Percentiles rank a stretch among this genome's conserved stretches.
Evolutionary conservation across 2,797 vertebrate species (phyloP).

Genomic region (Protosalanx chinensis): DNA sequence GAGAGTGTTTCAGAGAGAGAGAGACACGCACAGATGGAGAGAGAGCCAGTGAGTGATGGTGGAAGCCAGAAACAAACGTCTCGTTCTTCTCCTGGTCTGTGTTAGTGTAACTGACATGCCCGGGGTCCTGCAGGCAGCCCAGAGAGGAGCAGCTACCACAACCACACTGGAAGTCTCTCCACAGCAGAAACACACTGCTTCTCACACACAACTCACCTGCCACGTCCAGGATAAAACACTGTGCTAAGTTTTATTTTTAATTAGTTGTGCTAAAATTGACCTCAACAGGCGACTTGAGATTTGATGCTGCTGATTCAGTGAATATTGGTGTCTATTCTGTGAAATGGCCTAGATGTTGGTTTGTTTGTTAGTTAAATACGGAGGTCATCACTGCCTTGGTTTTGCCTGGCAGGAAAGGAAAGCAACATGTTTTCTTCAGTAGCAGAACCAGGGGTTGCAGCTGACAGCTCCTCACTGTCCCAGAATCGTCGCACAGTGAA

Average conservation of each 20-base stretch:
- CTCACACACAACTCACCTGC: no score
- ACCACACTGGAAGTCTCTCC: no score
- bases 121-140: not conserved
- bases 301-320: conserved; percentile 26
- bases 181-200: no score
- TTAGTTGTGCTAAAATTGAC: no score
- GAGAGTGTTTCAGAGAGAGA: not conserved
- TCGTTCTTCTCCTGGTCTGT: not conserved
- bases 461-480: no score
- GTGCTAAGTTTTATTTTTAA: no score
- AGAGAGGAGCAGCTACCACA: not conserved
- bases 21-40: no score
- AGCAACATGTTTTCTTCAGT: not conserved
- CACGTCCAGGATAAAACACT: no score
- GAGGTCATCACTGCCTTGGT: not conserved
- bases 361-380: not conserved
- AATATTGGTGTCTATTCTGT: not conserved
- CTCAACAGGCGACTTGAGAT: not conserved
- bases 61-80: not conserved
- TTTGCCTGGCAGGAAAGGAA: no score
- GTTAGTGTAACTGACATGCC: not conserved
- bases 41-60: not conserved
- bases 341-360: conserved; percentile 4
- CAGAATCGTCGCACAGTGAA: no score
- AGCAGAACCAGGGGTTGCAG: not conserved